A percentile compares a stretch with the other conserved stretches of the same genome.
phyloP scores from a whole-genome alignment of 2,113 vertebrate species.

The Clarias gariepinus region DNA sequence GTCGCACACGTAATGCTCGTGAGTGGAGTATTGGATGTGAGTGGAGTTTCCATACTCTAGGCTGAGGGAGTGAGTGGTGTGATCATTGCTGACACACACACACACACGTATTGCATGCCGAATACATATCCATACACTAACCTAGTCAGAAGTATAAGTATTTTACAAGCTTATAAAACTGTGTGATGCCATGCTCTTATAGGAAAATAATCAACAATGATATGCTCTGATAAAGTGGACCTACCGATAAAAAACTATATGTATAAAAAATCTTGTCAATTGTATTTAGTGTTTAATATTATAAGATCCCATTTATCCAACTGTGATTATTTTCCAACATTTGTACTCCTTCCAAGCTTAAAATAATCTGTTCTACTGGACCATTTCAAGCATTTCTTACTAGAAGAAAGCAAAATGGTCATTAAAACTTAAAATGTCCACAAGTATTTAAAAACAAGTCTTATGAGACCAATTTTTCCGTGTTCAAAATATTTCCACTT shows the following conservation, averaged over 20 bases:
- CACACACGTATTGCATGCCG: too few relatives aligned
- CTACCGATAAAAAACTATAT: neutral
- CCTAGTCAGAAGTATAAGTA: neutral
- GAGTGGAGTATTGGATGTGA: neutral
- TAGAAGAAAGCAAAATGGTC: neutral
- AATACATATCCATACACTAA: neutral
- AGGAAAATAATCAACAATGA: neutral
- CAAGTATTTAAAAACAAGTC: neutral
- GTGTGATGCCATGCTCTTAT: neutral
- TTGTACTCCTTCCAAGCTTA: neutral
- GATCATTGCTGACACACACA: neutral
- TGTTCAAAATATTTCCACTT: neutral
- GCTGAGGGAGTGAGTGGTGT: neutral
- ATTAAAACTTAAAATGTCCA: neutral
- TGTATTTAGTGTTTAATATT: neutral
- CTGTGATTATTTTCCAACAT: neutral
- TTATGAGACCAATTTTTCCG: neutral
- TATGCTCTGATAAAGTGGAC: neutral
- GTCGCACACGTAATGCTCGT: conserved; percentile 63
- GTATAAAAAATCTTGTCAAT: neutral
- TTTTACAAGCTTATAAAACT: neutral
- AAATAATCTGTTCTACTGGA: neutral
- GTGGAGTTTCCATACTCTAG: neutral
- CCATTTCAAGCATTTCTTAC: neutral
- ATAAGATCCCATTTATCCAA: neutral